Base-by-base conservation (phyloP, 2,888 invertebrate species). In the Melinopterus prodromus region DNA sequence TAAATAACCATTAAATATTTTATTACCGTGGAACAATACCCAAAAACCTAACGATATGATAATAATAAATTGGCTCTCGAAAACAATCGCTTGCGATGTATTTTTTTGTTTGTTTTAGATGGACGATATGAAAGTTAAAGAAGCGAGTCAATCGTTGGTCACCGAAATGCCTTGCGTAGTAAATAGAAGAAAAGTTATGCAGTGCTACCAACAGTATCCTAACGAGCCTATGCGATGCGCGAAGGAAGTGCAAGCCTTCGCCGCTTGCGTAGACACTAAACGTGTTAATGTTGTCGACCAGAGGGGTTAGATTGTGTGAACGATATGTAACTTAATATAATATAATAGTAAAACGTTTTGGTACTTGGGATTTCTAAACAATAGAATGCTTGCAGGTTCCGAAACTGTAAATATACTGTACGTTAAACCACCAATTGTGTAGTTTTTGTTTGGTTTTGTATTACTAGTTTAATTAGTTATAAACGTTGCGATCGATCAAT, bases 181-280 rank as follows among this genome's bases (percentile, higher is more conserved):
- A 77, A 89, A 90, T 9, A 92, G 91, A 85, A 88, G 90, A 38
- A 91, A 91, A 83, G 90, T 94, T 12, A 88, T 92, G 79, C 90
- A 91, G 81, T 94, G 94, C 85, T 93, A 93, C 84, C 91, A 91
- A 83, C 88, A 90, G 6, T 86, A 93, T 90, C 91, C 92, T 6
- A 90, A 90, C 76, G 91, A 92, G 86, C 91, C 92, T 14, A 89
- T 94, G 80, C 90, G 90, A 80, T 94, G 93, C 88, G 90, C 92
- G 1, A 90, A 90, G 82, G 90, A 92, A 85, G 93, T 93, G 0
- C 89, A 91, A 85, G 91, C 91, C 81, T 93, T 93, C 87, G 90
- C 91, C 77, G 90, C 91, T 83, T 93, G 93, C 85, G 93, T 93
- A 15, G 92, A 92, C 86, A 86, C 89, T 83, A 90, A 91, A 84